Base-by-base conservation (phyloP, 2,888 invertebrate species). In the Argynnis bischoffii region DNA sequence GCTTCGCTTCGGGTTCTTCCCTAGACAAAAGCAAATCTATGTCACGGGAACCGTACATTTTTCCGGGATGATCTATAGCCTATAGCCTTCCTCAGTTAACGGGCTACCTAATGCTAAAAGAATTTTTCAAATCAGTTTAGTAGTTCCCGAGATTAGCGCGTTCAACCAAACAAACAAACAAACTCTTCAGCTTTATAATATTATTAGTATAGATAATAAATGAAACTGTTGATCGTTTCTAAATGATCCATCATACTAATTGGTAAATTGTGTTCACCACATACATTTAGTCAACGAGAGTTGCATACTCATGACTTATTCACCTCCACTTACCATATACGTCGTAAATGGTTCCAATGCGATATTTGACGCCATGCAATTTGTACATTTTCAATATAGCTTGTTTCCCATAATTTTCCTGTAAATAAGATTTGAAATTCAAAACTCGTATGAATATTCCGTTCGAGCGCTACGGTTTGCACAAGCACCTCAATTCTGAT, bases 381-480 rank as follows among this genome's bases (percentile, higher is more conserved):
- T 72, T 77, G 71, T 81, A 86, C 71, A 90, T 87, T 78, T 79
- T 81, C 74, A 83, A 71, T 77, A 84, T 77, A 59, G 89, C 89
- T 77, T 89, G 89, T 80, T 86, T 87, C 35, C 84, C 88, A 71
- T 81, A 89, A 81, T 88, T 89, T 77, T 87, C 89, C 90, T 90
- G 83, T 66, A 83, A 87, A 78, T 72, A 74, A 72, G 75, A 77
- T 79, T 78, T 77, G 74, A 77, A 77, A 73, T 79, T 77, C 76
- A 79, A 78, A 76, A 77, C 64, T 73, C 66, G 66, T 69, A 76
- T 78, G 76, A 78, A 80, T 79, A 79, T 81, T 79, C 77, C 55
- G 70, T 56, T 65, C 66, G 72, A 66, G 74, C 73, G 69, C 72
- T 72, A 74, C 68, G 69, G 67, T 64, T 69, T 67, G 66, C 63